Conservation (phyloP, 2,888 invertebrate genomes). For the Rhyacophila evoluta region DNA sequence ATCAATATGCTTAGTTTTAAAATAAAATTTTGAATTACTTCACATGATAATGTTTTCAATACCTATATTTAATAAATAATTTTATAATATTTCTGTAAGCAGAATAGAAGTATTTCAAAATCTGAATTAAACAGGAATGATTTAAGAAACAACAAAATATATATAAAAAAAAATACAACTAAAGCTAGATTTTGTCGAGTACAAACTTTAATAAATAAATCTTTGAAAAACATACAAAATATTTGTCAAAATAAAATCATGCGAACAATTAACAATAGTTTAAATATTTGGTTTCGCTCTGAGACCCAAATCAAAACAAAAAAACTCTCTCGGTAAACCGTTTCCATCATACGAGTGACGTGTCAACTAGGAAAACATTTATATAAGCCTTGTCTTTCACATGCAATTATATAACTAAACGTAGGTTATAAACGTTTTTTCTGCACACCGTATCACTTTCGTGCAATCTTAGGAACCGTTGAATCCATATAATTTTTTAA, state of each 20-base stretch:
- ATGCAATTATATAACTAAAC: slow-evolving; percentile 26
- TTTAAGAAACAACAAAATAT: slow-evolving; percentile 28
- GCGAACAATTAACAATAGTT: slow-evolving; percentile 24
- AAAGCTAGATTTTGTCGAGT: slow-evolving; percentile 28
- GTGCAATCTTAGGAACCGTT: slow-evolving; percentile 54
- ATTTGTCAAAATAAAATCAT: slow-evolving; percentile 24
- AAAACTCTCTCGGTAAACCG: slow-evolving; percentile 13
- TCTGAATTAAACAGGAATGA: slow-evolving; percentile 41
- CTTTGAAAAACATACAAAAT: slow-evolving; percentile 24
- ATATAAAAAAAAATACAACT: slow-evolving; percentile 25
- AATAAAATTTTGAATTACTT: background rate
- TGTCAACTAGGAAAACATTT: slow-evolving; percentile 18
- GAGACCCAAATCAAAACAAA: slow-evolving; percentile 24
- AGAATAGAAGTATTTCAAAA: slow-evolving; percentile 29
- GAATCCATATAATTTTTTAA: slow-evolving; percentile 50
- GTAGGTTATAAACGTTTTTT: slow-evolving; percentile 27
- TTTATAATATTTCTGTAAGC: background rate
- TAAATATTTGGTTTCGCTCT: slow-evolving; percentile 24
- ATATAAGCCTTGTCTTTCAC: slow-evolving; percentile 26
- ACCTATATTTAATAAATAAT: background rate
- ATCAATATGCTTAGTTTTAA: background rate
- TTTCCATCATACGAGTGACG: slow-evolving; percentile 14
- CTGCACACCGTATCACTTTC: slow-evolving; percentile 49
- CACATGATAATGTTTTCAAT: background rate
- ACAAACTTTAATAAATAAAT: slow-evolving; percentile 23